Evolutionary conservation across 2,797 vertebrate species (phyloP).

Genomic region (Xiphophorus birchmanni): DNA sequence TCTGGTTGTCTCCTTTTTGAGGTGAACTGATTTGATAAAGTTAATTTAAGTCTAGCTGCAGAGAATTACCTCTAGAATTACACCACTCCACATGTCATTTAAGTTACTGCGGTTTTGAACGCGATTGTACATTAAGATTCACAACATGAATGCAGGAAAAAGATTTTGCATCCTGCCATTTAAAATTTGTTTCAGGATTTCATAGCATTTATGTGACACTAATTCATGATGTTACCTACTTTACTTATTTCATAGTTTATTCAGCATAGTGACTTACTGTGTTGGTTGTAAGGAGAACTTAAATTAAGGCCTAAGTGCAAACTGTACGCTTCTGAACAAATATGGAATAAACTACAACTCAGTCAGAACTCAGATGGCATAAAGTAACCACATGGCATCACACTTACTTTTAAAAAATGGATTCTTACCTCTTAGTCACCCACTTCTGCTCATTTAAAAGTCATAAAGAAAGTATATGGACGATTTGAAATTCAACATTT

Average conservation of each 20-base stretch:
- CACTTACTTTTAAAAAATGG: neutral
- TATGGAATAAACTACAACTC: neutral
- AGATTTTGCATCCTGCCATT: neutral
- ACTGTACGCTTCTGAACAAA: neutral
- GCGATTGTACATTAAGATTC: neutral
- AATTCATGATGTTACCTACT: neutral
- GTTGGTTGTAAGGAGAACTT: neutral
- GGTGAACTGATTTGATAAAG: neutral
- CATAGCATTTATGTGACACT: neutral
- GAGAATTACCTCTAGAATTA: neutral
- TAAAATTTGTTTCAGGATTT: neutral
- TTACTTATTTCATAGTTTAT: neutral
- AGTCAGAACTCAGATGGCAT: neutral
- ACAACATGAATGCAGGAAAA: neutral
- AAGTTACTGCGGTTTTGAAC: too few relatives aligned
- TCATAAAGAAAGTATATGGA: neutral
- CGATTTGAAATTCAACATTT: neutral
- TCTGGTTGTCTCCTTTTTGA: neutral
- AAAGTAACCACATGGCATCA: neutral
- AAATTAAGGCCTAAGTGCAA: neutral
- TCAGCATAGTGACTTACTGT: neutral
- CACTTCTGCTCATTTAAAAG: neutral
- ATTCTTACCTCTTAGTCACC: neutral
- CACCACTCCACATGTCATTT: neutral
- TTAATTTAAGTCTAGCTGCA: neutral